Conservation (phyloP, 2,797 vertebrate species). For the Paguma larvata region DNA sequence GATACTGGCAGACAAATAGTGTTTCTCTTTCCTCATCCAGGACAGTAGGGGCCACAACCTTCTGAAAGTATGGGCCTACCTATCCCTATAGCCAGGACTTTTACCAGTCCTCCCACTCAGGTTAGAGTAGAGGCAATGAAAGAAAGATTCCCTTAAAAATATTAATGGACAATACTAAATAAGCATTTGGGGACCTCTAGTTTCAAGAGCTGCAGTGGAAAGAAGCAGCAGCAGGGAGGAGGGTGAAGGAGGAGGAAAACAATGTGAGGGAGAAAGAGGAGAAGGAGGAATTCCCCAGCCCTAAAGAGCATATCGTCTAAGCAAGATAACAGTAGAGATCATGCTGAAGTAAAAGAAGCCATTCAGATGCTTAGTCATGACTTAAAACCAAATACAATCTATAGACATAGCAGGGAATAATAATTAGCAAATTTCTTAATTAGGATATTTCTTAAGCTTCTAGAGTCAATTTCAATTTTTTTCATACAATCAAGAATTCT, state of each 20-base stretch:
- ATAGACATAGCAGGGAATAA: constrained; percentile 18
- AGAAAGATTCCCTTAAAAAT: constrained; percentile 10
- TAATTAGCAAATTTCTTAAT: constrained; percentile 67
- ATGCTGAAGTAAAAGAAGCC: background rate
- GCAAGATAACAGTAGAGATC: background rate
- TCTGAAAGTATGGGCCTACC: background rate
- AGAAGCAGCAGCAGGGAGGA: background rate
- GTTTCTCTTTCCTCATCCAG: background rate
- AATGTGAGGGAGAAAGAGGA: background rate
- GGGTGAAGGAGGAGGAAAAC: background rate
- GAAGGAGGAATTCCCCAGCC: background rate
- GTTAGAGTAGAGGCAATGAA: background rate
- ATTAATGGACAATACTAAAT: background rate
- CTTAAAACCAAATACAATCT: constrained; percentile 64
- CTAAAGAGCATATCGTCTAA: background rate
- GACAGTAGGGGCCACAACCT: background rate
- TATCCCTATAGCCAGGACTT: background rate
- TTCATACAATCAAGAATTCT: constrained; percentile 60
- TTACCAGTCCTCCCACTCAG: background rate
- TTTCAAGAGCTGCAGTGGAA: background rate
- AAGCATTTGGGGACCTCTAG: background rate
- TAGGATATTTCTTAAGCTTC: constrained; percentile 47
- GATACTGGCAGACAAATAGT: background rate
- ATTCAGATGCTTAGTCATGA: constrained; percentile 62
- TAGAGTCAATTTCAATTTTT: constrained; percentile 53